Base-by-base conservation (phyloP, 2,797 vertebrate species). In the Pseudochromis fuscus region DNA sequence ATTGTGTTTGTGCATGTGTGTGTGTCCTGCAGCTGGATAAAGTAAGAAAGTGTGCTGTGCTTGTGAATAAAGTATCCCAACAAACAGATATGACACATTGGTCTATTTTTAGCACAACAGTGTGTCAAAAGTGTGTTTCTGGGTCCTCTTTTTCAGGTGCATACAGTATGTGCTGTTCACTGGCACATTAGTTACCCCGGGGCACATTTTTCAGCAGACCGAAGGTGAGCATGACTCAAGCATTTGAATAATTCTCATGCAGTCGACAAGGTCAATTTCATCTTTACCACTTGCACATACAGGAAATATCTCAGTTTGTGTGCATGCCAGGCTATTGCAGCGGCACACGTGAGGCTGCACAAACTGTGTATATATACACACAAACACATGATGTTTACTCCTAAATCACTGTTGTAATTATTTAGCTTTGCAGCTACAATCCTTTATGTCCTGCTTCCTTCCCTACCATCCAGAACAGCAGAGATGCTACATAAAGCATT, bases 101-200 rank as follows among this genome's bases (percentile, higher is more conserved):
- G 63, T 83, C 78, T 90, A 86, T 91, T 88, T 85, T 81, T 71
- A 78, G 64, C 13, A 13, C 21, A 30, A n/a, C 46, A 27, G 33
- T 52, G 21, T 53, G 58, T 74, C 67, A 75, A 45, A 77, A 59
- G 50, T 60, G 49, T 60, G 75, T 77, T 77, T 62, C 30, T 68
- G 57, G 53, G 51, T 68, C 79, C 40, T 69, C 27, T 35, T 72
- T 46, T 69, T 80, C 73, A 49, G 68, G 72, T 74, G 51, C 40
- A 76, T 31, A 49, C 31, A 27, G 46, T 62, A 16, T 9, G 46
- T 38, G 67, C 58, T 65, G 31, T 55, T 64, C 2, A 16, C 65
- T 28, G 49, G 68, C 58, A 72, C 78, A 84, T 67, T 44, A 25
- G 38, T 70, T 70, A 81, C 83, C n/a, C 67, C 28, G 33, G 31